These are phyloP conservation scores for Polypedilum pembai DNA, from an alignment of 1,140 invertebrate genomes.

Conservation along the genomic window DNA sequence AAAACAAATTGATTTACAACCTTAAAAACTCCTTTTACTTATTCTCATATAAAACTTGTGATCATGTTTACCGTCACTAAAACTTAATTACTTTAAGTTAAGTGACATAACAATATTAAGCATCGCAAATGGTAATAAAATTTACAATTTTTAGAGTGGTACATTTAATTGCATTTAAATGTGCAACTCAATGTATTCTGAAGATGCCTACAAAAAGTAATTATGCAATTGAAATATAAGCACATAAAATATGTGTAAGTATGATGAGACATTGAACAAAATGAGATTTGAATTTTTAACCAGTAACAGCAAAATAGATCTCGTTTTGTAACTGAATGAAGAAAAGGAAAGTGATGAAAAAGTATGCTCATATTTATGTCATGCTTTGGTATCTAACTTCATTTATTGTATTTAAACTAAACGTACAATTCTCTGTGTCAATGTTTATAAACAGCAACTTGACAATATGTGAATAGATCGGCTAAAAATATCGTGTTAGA, in stretches of 20 bases:
- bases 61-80: too few relatives aligned
- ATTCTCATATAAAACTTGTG: too few relatives aligned
- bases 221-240: not conserved
- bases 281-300: not conserved
- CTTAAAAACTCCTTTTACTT: too few relatives aligned
- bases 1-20: too few relatives aligned
- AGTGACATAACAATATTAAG: not conserved
- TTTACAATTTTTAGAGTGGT: not conserved
- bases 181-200: not conserved
- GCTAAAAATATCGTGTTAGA: not conserved
- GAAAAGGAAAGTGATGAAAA: too few relatives aligned
- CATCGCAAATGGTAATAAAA: conserved; percentile 9
- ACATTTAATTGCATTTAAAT: not conserved
- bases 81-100: not conserved
- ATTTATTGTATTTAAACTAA: not conserved
- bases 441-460: not conserved
- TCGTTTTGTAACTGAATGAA: too few relatives aligned
- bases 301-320: too few relatives aligned
- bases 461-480: not conserved
- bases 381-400: too few relatives aligned
- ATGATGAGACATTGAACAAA: not conserved
- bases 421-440: not conserved
- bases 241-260: too few relatives aligned
- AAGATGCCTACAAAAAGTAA: not conserved
- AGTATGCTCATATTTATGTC: too few relatives aligned